A percentile compares a stretch with the other conserved stretches of the same genome.
These are phyloP conservation scores for Graphium colonna DNA, from an alignment of 2,888 invertebrate genomes.

Conservation along the genomic window DNA sequence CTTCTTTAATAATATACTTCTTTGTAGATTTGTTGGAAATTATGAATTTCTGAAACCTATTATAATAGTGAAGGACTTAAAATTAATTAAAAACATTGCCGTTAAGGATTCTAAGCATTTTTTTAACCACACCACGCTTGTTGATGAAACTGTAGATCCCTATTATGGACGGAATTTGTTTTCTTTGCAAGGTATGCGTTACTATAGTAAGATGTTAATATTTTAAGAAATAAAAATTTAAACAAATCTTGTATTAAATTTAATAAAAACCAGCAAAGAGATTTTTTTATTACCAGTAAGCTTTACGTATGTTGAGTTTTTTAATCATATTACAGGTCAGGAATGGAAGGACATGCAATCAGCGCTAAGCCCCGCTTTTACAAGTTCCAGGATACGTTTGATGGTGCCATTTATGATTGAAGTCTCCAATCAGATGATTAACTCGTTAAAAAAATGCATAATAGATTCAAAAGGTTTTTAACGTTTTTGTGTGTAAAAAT, in stretches of 20 bases:
- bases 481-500: not conserved
- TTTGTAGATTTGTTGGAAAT: slow-evolving; percentile 50
- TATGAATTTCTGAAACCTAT: slow-evolving; percentile 57
- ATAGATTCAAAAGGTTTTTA: slow-evolving; percentile 28
- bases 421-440: slow-evolving; percentile 48
- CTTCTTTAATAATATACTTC: no score
- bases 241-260: no score
- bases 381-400: slow-evolving; percentile 66
- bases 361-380: slow-evolving; percentile 69
- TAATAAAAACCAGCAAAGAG: no score
- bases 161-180: slow-evolving; percentile 72
- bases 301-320: no score
- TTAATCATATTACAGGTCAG: slow-evolving; percentile 36
- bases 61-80: slow-evolving; percentile 63
- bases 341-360: slow-evolving; percentile 62
- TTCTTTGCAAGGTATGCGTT: slow-evolving; percentile 36
- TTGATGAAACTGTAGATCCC: slow-evolving; percentile 55
- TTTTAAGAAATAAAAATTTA: no score
- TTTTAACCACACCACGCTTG: slow-evolving; percentile 57
- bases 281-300: no score
- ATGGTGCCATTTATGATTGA: slow-evolving; percentile 62
- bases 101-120: slow-evolving; percentile 79
- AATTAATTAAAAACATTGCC: slow-evolving; percentile 67
- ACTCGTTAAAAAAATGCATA: slow-evolving; percentile 38
- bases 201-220: no score